Percentiles rank a stretch among this genome's conserved stretches.
These are phyloP conservation scores for Pseudochirops cupreus DNA, from an alignment of 2,797 vertebrate species.

Conservation along the genomic window DNA sequence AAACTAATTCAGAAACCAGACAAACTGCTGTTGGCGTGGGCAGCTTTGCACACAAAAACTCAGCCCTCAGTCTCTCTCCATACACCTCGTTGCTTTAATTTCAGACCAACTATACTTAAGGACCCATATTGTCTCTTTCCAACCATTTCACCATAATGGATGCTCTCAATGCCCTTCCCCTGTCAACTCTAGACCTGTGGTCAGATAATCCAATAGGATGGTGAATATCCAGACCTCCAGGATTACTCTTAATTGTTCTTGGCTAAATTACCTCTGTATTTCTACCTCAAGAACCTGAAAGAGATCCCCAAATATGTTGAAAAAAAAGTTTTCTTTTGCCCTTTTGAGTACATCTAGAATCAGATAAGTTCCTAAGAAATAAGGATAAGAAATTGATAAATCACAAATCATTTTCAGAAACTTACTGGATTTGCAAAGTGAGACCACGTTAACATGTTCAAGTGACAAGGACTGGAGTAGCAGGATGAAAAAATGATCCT, in stretches of 20 bases:
- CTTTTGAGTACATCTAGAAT: slow-evolving; percentile 31
- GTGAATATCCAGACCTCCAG: no score
- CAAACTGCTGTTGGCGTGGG: background rate
- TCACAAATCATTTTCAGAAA: background rate
- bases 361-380: background rate
- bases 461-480: no score
- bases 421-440: background rate
- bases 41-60: background rate
- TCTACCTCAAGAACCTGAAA: slow-evolving; percentile 31
- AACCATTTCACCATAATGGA: background rate
- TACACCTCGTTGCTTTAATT: background rate
- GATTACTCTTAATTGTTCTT: no score
- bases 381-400: slow-evolving; percentile 4
- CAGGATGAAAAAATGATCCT: no score
- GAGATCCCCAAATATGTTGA: slow-evolving; percentile 4
- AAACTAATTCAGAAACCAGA: background rate
- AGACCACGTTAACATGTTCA: background rate
- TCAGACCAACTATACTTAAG: background rate
- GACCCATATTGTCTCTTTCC: background rate
- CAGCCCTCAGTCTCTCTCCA: background rate
- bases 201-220: no score
- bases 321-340: slow-evolving; percentile 18
- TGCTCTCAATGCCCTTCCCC: background rate
- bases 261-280: background rate
- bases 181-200: no score